Base-by-base conservation (phyloP, 2,113 vertebrate species). In the Lathamus discolor region DNA sequence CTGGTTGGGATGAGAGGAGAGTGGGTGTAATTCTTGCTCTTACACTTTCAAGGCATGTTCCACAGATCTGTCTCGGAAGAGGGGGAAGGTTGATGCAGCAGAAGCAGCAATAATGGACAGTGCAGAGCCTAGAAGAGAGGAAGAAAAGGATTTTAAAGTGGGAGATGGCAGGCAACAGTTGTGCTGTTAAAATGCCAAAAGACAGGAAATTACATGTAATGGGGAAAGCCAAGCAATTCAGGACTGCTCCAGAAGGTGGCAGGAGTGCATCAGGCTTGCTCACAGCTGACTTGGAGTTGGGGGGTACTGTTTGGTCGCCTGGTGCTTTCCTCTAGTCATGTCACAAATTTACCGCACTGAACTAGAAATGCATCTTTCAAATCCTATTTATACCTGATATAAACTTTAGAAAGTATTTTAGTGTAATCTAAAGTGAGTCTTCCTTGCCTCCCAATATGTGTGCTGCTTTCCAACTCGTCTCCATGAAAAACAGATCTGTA, bases 341-440 rank as follows among this genome's bases (percentile, higher is more conserved):
- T 81, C 44, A 51, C 68, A 66, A n/a, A 76, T 63, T 64, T 82
- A 67, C 28, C 7, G 11, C 3, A 12, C 59, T 46, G 41, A 95
- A 70, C 25, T 48, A 49, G n/a, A 87, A 92, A 59, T 74, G 51
- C 22, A 74, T 41, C 70, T 90, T 85, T 92, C 79, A 86, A 73
- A 48, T 80, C 29, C 37, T 81, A 6, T 77, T 59, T 61, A 48
- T 70, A 70, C n/a, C 23, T 83, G 24, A 7, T 83, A 25, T 22
- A 63, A 63, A 39, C 35, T 86, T 85, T 13, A 80, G 72, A 44
- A 91, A 90, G 33, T 69, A 51, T 44, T 95, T 83, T n/a, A 83
- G 9, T 43, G 16, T 67, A 79, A 81, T 51, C 24, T 44, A 49
- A 78, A 83, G 7, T 76, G 37, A 86, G 11, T 55, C 20, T 85